phyloP scores from a whole-genome alignment of 2,888 invertebrate genomes.

The Orthosia cruda region DNA sequence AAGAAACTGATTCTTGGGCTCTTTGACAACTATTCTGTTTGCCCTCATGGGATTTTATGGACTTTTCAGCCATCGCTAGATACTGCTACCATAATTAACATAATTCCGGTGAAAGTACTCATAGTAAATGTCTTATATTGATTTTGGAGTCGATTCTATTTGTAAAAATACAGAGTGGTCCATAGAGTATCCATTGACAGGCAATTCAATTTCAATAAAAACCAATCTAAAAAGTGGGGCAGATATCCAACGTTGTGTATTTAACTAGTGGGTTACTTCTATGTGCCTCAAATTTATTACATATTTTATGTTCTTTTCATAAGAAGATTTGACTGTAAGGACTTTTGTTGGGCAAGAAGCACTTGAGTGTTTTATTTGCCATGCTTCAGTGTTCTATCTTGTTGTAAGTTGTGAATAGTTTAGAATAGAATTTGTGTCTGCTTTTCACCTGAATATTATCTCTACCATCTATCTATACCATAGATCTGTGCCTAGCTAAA shows the following conservation, averaged over 20 bases:
- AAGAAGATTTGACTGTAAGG: neutral
- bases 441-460: neutral
- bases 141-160: constrained; percentile 53
- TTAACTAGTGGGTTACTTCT: constrained; percentile 58
- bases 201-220: constrained; percentile 84
- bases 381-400: neutral
- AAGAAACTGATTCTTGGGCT: no score
- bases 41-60: no score
- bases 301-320: neutral
- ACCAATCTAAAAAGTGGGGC: constrained; percentile 85
- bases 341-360: no score
- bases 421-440: neutral
- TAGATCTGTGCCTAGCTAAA: neutral
- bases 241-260: constrained; percentile 73
- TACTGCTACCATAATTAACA: no score
- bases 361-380: neutral
- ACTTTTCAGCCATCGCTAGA: no score
- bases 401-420: neutral
- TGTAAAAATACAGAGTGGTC: constrained; percentile 66
- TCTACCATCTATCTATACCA: neutral
- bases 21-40: no score
- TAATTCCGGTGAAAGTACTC: no score
- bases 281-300: constrained; percentile 25
- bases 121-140: neutral
- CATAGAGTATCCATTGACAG: constrained; percentile 69